Base-by-base conservation (phyloP, 2,888 invertebrate species). In the Eremobia ochroleuca region DNA sequence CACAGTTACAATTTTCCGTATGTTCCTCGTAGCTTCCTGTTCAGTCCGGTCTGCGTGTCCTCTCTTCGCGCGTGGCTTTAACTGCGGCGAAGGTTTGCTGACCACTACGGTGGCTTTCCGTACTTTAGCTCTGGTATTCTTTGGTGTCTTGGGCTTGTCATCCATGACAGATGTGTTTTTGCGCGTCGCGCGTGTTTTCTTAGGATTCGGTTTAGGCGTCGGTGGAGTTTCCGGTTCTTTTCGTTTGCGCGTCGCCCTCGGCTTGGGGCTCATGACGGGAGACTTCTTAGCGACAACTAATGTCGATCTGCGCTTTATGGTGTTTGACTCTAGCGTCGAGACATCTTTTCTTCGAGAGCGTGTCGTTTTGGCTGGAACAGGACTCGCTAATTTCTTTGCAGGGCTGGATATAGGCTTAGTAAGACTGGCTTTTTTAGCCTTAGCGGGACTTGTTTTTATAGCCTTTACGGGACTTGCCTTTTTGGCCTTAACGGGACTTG, bases 221-320 rank as follows among this genome's bases (percentile, higher is more conserved):
- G 61, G 21, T 21, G 69, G 15, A 13, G 87, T 69, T 28, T 73
- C 82, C 2, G 81, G 77, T 74, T 79, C 76, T 65, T 79, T 87
- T 34, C 85, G 76, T 40, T 85, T 85, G 2, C 85, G 73, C 6
- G 85, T 46, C 21, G 82, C 70, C 65, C 76, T 79, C 4, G 76
- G 85, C 28, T 73, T 73, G 0, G 93, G 93, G n/a, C 88, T 91
- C 85, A 92, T 86, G 15, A 87, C 86, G 0, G 94, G 94, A 0
- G 91, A 71, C 82, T 93, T 95, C 73, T 95, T 94, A 1, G 90
- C 75, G 8, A 95, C 90, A 21, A 94, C 92, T 28, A 95, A 78
- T 4, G 93, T 91, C 0, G 89, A 77, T 31, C 87, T 78, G 18
- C 90, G 91, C 73, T 89, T 94, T 71, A 91, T 94, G 5, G 55